Evolutionary conservation across 2,113 vertebrate species (phyloP).

Genomic region (mouse (Mus musculus)): DNA sequence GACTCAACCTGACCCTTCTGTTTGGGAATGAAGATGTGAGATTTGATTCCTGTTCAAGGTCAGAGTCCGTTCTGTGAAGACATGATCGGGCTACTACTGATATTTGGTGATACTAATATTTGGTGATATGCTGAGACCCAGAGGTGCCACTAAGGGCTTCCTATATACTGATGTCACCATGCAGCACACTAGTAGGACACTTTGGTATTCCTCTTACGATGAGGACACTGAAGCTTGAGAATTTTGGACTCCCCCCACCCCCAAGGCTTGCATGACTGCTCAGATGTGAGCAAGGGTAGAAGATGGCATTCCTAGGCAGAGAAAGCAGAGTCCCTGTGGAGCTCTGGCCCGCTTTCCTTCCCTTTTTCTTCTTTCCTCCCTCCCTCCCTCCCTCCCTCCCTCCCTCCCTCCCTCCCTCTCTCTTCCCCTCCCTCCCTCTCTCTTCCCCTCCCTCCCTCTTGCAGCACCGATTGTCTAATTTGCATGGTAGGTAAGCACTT

Average conservation of each 20-base stretch:
- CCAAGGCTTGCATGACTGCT: not conserved
- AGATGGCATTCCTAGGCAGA: not conserved
- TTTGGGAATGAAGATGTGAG: not conserved
- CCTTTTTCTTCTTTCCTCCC: not conserved
- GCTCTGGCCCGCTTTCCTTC: not conserved
- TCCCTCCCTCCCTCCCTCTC: no score
- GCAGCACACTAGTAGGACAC: not conserved
- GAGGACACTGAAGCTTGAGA: not conserved
- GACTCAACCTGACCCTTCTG: not conserved
- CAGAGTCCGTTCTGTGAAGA: not conserved
- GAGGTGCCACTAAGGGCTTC: not conserved
- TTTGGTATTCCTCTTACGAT: not conserved
- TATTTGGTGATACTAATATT: not conserved
- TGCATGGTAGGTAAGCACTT: not conserved
- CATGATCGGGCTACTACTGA: not conserved
- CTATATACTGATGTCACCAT: not conserved
- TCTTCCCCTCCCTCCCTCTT: not conserved
- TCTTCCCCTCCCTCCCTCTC: no score
- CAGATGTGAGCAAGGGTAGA: not conserved
- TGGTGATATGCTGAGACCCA: not conserved
- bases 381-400: no score
- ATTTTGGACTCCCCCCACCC: not conserved
- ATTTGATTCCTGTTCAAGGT: not conserved
- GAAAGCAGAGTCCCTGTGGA: not conserved
- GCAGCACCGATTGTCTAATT: not conserved